phyloP scores from a whole-genome alignment of 2,888 invertebrate species.

The Eristalis pertinax region DNA sequence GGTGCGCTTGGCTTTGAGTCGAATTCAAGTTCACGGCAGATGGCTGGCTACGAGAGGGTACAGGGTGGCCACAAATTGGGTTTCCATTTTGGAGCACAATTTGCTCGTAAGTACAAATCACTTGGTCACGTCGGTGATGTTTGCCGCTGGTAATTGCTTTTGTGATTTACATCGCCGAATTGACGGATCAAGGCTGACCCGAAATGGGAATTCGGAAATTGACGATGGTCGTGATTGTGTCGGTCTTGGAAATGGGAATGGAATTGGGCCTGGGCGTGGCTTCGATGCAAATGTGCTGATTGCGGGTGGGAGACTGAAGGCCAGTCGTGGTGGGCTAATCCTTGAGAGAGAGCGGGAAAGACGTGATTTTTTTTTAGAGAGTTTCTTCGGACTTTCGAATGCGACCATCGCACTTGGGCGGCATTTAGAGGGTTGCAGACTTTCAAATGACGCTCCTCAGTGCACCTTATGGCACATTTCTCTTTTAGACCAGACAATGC shows the following conservation, averaged over 20 bases:
- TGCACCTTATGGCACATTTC: no score
- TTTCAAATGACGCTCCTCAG: no score
- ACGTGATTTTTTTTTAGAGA: neutral
- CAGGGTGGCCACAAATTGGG: constrained; percentile 33
- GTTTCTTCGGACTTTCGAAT: neutral
- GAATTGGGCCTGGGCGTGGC: neutral
- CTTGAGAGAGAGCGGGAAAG: neutral
- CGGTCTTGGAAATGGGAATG: neutral
- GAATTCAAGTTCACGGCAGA: constrained; percentile 47
- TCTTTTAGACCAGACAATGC: no score
- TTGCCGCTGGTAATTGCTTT: constrained; percentile 18
- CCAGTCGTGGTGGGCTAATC: neutral
- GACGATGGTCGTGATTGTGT: neutral
- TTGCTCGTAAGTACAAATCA: constrained; percentile 27
- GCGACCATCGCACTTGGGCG: neutral
- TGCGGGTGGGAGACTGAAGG: neutral
- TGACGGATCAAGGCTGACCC: constrained; percentile 7
- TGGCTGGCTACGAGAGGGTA: neutral
- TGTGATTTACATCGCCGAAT: constrained; percentile 9
- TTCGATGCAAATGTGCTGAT: neutral
- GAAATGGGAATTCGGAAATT: neutral
- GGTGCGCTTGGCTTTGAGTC: constrained; percentile 13
- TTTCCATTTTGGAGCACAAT: constrained; percentile 26
- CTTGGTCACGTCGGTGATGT: constrained; percentile 27
- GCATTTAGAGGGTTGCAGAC: no score